Conservation (phyloP, 2,113 vertebrate genomes). For the Campylorhamphus procurvoides region DNA sequence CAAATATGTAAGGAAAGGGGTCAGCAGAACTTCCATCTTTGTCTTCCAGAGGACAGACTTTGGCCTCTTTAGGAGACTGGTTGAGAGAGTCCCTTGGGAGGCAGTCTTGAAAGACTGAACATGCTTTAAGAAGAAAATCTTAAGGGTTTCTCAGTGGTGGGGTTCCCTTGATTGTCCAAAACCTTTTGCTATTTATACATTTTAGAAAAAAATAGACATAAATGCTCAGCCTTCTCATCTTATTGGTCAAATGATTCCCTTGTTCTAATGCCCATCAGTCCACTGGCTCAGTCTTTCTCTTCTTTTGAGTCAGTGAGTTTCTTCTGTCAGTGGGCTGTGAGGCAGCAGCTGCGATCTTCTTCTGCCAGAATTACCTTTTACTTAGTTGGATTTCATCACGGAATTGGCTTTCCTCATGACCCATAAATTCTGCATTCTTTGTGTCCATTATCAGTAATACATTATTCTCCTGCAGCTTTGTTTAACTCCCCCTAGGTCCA, state of each 20-base stretch:
- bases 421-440: neutral
- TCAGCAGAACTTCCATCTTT: neutral
- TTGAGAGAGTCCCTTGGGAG: neutral
- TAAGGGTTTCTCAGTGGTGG: neutral
- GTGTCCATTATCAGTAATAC: neutral
- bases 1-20: neutral
- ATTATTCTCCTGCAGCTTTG: neutral
- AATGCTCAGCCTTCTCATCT: neutral
- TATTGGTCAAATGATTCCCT: neutral
- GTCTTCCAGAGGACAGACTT: neutral
- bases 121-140: neutral
- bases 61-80: neutral
- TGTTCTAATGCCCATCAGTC: neutral
- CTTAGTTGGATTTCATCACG: neutral
- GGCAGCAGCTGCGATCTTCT: fast-evolving
- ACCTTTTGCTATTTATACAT: neutral
- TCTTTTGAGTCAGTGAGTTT: neutral
- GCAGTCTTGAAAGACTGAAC: neutral
- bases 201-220: neutral
- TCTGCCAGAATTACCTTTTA: neutral
- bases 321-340: neutral
- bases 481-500: neutral
- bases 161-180: neutral
- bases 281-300: neutral
- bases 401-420: neutral